phyloP scores from a whole-genome alignment of 2,888 invertebrate species.

The Xestia rhomboidea region DNA sequence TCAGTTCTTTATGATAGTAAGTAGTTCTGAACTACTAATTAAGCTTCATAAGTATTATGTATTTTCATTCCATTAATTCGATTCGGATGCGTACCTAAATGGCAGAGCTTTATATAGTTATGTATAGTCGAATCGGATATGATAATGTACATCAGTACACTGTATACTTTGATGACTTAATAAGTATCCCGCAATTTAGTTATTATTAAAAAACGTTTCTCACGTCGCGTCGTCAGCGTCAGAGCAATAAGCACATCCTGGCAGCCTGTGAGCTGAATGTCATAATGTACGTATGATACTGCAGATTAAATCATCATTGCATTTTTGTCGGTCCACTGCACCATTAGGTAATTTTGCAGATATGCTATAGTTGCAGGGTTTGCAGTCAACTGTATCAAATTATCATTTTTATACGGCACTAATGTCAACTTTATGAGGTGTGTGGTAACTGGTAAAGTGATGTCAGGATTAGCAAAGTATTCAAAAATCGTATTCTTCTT shows the following conservation, averaged over 20 bases:
- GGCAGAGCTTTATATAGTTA: not conserved
- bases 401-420: slow-evolving; percentile 28
- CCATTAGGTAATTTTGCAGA: slow-evolving; percentile 50
- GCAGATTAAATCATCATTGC: slow-evolving; percentile 57
- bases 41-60: not conserved
- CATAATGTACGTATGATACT: slow-evolving; percentile 42
- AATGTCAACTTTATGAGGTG: slow-evolving; percentile 3
- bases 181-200: slow-evolving; percentile 2
- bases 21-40: not conserved
- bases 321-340: slow-evolving; percentile 29
- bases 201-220: slow-evolving; percentile 21
- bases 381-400: slow-evolving; percentile 34
- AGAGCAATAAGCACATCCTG: slow-evolving; percentile 34
- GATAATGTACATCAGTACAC: not conserved
- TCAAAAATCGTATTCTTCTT: too few relatives aligned
- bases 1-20: not conserved
- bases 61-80: not conserved
- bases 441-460: not conserved
- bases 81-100: slow-evolving; percentile 11
- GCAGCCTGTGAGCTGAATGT: slow-evolving; percentile 29
- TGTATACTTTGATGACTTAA: slow-evolving; percentile 35
- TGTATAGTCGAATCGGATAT: slow-evolving; percentile 10
- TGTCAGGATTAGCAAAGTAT: not conserved
- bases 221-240: slow-evolving; percentile 5
- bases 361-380: slow-evolving; percentile 32